A percentile compares a stretch with the other conserved stretches of the same genome.
phyloP scores from a whole-genome alignment of 2,113 vertebrate genomes.

The Mormyrus iriodes region DNA sequence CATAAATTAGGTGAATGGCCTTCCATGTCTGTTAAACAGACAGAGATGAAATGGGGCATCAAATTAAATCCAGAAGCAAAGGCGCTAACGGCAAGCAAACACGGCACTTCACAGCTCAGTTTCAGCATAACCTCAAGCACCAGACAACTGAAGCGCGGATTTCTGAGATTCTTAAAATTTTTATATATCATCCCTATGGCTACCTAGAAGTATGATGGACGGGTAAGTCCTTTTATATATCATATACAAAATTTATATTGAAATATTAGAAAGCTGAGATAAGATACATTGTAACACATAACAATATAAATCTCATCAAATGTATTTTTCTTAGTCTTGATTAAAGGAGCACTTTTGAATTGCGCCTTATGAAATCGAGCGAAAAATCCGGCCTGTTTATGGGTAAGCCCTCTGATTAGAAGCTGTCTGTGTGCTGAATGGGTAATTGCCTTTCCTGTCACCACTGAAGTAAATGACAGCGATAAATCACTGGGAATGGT shows the following conservation, averaged over 20 bases:
- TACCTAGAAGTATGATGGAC: not conserved
- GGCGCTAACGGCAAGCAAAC: not conserved
- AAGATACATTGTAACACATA: not conserved
- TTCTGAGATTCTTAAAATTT: not conserved
- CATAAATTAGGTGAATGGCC: conserved; percentile 11
- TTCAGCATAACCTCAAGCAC: not conserved
- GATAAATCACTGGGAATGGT: conserved; percentile 1
- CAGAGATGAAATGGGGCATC: conserved; percentile 24
- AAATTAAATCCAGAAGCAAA: conserved; percentile 21
- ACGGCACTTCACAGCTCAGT: not conserved
- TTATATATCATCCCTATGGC: not conserved
- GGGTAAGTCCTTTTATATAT: not conserved
- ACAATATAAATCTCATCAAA: not conserved
- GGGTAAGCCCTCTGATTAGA: not conserved
- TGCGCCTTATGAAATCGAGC: not conserved
- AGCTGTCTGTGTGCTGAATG: conserved; percentile 2
- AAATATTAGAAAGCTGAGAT: not conserved
- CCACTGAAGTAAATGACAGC: not conserved
- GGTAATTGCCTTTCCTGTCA: conserved; percentile 2
- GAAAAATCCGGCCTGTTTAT: not conserved
- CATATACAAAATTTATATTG: not conserved
- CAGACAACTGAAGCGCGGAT: not conserved
- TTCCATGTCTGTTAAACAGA: conserved; percentile 24
- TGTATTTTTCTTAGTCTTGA: not conserved
- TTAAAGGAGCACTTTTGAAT: not conserved